Evolutionary conservation across 1,140 invertebrate species (phyloP).

Genomic region (Diorhabda elongata): DNA sequence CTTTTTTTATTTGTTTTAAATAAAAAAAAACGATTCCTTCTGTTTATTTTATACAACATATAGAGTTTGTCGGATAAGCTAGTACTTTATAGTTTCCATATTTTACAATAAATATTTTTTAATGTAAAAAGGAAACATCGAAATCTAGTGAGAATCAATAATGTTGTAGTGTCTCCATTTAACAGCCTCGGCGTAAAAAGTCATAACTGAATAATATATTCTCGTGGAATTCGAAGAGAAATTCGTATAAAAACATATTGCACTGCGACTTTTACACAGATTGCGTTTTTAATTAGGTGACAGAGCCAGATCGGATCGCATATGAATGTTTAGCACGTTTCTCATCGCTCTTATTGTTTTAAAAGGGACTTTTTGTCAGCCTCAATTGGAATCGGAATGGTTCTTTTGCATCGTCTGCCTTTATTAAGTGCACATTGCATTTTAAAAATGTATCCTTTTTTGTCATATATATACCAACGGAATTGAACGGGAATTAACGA

Average conservation of each 20-base stretch:
- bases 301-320: constrained; percentile 26
- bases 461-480: constrained; percentile 16
- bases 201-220: constrained; percentile 16
- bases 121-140: no score
- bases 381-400: constrained; percentile 15
- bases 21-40: no score
- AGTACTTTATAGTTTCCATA: no score
- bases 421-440: constrained; percentile 29
- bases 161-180: background rate
- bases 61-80: no score
- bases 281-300: constrained; percentile 32
- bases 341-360: constrained; percentile 26
- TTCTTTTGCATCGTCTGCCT: constrained; percentile 21
- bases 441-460: constrained; percentile 26
- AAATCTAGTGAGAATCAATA: no score
- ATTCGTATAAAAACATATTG: constrained; percentile 21
- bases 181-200: constrained; percentile 7
- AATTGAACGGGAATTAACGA: constrained; percentile 16
- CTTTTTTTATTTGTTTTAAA: no score
- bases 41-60: no score
- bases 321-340: constrained; percentile 32
- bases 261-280: constrained; percentile 26
- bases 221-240: background rate
- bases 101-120: no score
- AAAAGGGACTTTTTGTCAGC: constrained; percentile 22